Evolutionary conservation across 2,113 vertebrate species (phyloP).

Genomic region (Delphinapterus leucas): DNA sequence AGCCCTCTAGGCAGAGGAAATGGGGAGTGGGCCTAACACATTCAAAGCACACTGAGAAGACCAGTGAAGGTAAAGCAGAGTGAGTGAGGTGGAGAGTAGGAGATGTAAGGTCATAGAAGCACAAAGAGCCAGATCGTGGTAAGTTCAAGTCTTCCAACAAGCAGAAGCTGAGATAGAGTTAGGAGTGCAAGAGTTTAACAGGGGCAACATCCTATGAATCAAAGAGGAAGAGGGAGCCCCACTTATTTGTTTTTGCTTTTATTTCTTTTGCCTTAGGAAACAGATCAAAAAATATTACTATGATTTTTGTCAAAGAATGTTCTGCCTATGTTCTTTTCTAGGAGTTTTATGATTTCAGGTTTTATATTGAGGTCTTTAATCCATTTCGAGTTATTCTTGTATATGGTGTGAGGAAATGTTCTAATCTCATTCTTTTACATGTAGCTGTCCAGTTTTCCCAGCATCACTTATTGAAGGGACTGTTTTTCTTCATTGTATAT

Average conservation of each 20-base stretch:
- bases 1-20: not conserved
- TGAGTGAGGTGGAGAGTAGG: not conserved
- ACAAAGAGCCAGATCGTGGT: not conserved
- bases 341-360: not conserved
- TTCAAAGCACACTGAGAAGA: not conserved
- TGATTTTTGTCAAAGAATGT: not conserved
- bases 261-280: not conserved
- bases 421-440: not conserved
- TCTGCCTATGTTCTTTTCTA: not conserved
- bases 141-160: not conserved
- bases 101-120: not conserved
- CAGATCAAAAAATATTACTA: not conserved
- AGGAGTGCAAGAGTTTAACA: not conserved
- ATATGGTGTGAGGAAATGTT: not conserved
- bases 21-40: not conserved
- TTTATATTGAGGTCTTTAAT: not conserved
- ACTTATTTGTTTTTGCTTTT: not conserved
- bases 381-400: not conserved
- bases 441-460: too few species aligned
- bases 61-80: not conserved
- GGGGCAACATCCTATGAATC: not conserved
- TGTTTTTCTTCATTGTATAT: too few species aligned
- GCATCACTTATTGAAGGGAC: too few species aligned
- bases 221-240: not conserved
- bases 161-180: not conserved